Evolutionary conservation across 2,888 invertebrate species (phyloP).

Genomic region (Hecatera dysodea): DNA sequence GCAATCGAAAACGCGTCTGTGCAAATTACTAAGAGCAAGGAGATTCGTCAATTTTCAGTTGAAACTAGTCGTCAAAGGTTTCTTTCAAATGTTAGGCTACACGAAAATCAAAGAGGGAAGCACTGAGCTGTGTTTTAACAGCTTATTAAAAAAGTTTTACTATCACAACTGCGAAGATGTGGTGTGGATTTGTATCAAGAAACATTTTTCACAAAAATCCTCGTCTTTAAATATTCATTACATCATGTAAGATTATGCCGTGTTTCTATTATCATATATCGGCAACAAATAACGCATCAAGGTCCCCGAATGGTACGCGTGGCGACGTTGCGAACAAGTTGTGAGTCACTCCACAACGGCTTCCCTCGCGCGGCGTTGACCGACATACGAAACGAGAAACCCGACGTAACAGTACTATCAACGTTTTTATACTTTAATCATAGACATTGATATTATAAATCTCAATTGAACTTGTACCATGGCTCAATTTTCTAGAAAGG

Average conservation of each 20-base stretch:
- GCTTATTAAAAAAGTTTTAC: constrained; percentile 1
- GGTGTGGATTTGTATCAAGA: too few relatives aligned
- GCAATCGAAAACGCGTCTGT: constrained; percentile 50
- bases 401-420: constrained; percentile 63
- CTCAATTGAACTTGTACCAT: constrained; percentile 42
- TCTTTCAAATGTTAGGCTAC: constrained; percentile 20
- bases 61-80: constrained; percentile 16
- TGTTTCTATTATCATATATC: constrained; percentile 47
- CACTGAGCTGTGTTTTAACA: background rate
- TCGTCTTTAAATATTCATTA: constrained; percentile 9
- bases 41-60: constrained; percentile 28
- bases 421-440: constrained; percentile 61
- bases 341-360: constrained; percentile 80
- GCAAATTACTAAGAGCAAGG: constrained; percentile 29
- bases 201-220: background rate
- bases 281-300: constrained; percentile 57
- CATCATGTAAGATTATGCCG: constrained; percentile 31
- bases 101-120: constrained; percentile 6
- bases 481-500: constrained; percentile 16
- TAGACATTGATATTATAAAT: constrained; percentile 55
- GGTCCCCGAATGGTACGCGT: constrained; percentile 66
- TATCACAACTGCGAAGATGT: background rate
- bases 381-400: constrained; percentile 67
- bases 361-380: constrained; percentile 76
- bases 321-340: constrained; percentile 64